Conservation (phyloP, 2,113 vertebrate genomes). For the Hydrochoerus hydrochaeris region DNA sequence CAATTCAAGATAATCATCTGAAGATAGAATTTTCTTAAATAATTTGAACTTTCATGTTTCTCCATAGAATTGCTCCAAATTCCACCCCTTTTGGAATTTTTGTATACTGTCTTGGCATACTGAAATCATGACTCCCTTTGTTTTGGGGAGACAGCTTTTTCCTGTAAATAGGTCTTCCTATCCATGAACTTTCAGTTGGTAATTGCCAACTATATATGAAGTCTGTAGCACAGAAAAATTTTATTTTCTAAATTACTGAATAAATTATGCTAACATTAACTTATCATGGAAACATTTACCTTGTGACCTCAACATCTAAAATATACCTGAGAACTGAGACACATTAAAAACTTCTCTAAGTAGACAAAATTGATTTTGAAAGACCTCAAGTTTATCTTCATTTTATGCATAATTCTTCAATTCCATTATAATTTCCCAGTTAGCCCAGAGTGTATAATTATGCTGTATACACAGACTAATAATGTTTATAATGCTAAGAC, state of each 20-base stretch:
- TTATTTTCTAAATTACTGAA: background rate
- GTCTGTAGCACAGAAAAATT: constrained; percentile 4
- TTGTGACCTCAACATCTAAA: background rate
- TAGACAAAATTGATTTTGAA: background rate
- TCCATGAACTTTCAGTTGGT: background rate
- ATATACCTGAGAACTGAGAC: background rate
- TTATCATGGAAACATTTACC: background rate
- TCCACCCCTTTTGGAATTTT: background rate
- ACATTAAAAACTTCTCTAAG: background rate
- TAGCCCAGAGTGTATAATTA: background rate
- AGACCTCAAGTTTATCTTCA: background rate
- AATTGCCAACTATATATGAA: constrained; percentile 1
- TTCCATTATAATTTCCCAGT: background rate
- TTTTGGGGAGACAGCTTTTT: background rate
- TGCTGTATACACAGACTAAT: background rate
- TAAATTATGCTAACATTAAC: background rate
- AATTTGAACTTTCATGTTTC: background rate
- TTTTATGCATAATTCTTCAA: constrained; percentile 16
- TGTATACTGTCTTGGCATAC: background rate
- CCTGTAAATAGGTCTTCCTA: background rate
- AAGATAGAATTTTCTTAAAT: background rate
- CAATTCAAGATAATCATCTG: background rate
- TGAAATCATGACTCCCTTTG: constrained; percentile 3
- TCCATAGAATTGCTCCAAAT: background rate
- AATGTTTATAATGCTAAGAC: background rate